Evolutionary conservation across 2,888 invertebrate genomes (phyloP).

Genomic region (Magallana nippona): DNA sequence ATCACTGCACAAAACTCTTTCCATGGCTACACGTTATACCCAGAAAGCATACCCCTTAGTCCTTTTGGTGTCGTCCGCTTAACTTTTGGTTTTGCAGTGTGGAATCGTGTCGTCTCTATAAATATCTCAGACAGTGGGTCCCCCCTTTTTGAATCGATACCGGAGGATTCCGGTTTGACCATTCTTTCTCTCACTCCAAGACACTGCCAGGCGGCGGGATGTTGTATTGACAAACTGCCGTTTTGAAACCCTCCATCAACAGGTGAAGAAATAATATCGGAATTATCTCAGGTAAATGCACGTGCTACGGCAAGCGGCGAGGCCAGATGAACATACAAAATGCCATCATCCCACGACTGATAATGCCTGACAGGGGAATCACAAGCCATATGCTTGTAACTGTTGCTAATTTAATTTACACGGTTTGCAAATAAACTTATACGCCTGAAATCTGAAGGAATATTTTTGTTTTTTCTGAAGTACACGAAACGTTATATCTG

Average conservation of each 20-base stretch:
- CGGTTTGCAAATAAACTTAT: neutral
- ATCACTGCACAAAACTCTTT: neutral
- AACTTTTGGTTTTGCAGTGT: slow-evolving; percentile 24
- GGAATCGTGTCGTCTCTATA: slow-evolving; percentile 9
- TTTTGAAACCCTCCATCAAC: neutral
- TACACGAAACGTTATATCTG: no score
- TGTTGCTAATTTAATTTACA: slow-evolving; percentile 17
- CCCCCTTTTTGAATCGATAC: slow-evolving; percentile 20
- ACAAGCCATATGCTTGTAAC: neutral
- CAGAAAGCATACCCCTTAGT: neutral
- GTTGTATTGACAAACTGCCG: neutral
- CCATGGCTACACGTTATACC: neutral
- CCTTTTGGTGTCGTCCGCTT: neutral
- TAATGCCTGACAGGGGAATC: neutral
- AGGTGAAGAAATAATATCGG: slow-evolving; percentile 15
- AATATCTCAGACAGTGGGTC: neutral
- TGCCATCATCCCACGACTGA: neutral
- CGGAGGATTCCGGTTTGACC: neutral
- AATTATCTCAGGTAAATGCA: neutral
- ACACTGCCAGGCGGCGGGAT: neutral
- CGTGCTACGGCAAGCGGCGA: neutral
- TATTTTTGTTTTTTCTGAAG: no score
- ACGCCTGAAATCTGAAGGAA: neutral
- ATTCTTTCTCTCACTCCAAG: neutral
- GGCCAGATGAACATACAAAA: neutral